Conservation (phyloP, 2,888 invertebrate genomes). For the Mythimna impura region DNA sequence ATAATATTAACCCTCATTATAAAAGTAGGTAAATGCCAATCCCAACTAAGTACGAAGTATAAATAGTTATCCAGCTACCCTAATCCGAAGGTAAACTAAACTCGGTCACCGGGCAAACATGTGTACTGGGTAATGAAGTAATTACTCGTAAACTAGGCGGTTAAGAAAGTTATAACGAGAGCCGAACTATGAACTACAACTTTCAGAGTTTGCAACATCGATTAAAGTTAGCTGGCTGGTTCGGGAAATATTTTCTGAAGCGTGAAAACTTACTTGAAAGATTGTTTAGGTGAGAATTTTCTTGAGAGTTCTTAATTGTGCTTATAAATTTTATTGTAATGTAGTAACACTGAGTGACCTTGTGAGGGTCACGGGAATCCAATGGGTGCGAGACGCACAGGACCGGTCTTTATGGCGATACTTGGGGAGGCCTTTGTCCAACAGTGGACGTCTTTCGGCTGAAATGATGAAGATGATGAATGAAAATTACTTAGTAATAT, state of each 20-base stretch:
- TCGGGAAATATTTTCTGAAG: conserved; percentile 52
- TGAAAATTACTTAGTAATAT: too few relatives aligned
- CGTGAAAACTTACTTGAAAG: conserved; percentile 48
- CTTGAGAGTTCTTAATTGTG: conserved; percentile 12
- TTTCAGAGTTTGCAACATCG: conserved; percentile 58
- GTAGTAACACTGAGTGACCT: too few relatives aligned
- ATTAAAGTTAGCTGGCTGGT: conserved; percentile 60
- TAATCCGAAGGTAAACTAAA: conserved; percentile 45
- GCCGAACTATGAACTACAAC: conserved; percentile 47
- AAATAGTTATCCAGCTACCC: conserved; percentile 34
- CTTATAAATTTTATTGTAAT: not conserved
- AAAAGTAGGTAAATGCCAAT: conserved; percentile 1
- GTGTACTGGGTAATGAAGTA: conserved; percentile 63
- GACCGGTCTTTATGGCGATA: too few relatives aligned
- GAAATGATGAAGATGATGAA: too few relatives aligned
- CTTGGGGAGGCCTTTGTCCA: too few relatives aligned
- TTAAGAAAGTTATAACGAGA: conserved; percentile 62
- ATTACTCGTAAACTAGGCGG: conserved; percentile 56
- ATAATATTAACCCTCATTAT: not conserved
- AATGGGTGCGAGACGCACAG: too few relatives aligned
- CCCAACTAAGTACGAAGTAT: conserved; percentile 1
- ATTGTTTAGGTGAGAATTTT: conserved; percentile 39
- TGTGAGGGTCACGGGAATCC: too few relatives aligned
- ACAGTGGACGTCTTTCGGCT: too few relatives aligned
- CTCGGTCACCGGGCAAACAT: conserved; percentile 55